A percentile compares a stretch with the other conserved stretches of the same genome.
Evolutionary conservation across 2,888 invertebrate genomes (phyloP).

Genomic region (Diabrotica balteata): DNA sequence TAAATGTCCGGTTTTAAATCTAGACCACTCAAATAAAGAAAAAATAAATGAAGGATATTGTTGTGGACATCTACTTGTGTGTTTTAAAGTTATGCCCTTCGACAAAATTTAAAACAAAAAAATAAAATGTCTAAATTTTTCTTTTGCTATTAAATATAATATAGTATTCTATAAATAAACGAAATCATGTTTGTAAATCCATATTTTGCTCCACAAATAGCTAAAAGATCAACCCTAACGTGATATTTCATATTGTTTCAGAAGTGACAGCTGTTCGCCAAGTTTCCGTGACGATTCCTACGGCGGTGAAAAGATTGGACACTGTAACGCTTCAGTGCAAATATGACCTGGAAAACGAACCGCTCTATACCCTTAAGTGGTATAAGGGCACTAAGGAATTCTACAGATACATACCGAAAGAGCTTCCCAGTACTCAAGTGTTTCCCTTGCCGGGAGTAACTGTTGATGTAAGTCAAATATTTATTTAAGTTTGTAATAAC

Average conservation of each 20-base stretch:
- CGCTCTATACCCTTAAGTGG: conserved; percentile 83
- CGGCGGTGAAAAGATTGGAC: conserved; percentile 74
- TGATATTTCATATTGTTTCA: conserved; percentile 24
- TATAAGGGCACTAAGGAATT: conserved; percentile 80
- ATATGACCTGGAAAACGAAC: conserved; percentile 77
- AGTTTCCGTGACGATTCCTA: conserved; percentile 74
- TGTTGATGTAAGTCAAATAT: conserved; percentile 73
- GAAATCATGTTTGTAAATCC: too few relatives aligned
- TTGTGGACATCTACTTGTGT: too few relatives aligned
- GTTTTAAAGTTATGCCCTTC: too few relatives aligned
- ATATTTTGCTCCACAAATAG: too few relatives aligned
- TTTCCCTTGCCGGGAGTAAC: conserved; percentile 73
- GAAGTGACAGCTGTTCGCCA: conserved; percentile 67
- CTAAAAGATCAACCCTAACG: too few relatives aligned
- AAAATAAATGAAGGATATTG: too few relatives aligned
- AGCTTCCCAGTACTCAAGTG: conserved; percentile 75
- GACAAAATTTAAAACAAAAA: too few relatives aligned
- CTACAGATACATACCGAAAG: conserved; percentile 82
- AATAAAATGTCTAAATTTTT: too few relatives aligned
- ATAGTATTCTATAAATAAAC: too few relatives aligned
- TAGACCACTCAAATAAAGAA: too few relatives aligned
- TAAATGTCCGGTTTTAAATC: too few relatives aligned
- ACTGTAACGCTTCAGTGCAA: conserved; percentile 78
- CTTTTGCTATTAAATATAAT: too few relatives aligned
- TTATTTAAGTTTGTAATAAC: conserved; percentile 6